Evolutionary conservation across 2,113 vertebrate species (phyloP).

Genomic region (Eudyptes chrysolophus): DNA sequence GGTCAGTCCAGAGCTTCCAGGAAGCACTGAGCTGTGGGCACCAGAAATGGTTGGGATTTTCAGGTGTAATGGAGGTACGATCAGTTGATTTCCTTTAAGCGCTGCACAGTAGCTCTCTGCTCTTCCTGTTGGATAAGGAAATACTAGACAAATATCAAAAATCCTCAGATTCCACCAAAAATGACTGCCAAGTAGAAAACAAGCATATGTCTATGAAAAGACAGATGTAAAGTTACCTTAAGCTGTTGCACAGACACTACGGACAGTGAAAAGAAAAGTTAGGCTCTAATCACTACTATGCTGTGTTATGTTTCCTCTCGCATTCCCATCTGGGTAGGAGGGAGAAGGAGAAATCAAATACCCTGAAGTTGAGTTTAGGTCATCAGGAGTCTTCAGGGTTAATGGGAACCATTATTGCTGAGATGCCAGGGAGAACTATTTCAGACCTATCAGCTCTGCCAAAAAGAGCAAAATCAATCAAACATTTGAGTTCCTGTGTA

Average conservation of each 20-base stretch:
- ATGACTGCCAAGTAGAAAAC: neutral
- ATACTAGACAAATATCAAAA: neutral
- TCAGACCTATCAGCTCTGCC: conserved; percentile 46
- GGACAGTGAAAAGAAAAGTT: neutral
- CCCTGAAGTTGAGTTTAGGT: conserved; percentile 45
- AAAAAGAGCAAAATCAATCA: conserved; percentile 71
- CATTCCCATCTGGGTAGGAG: neutral
- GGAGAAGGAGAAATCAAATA: neutral
- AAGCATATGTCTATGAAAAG: neutral
- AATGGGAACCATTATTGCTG: conserved; percentile 39
- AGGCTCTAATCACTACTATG: neutral
- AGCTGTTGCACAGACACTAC: neutral
- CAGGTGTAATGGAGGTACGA: neutral
- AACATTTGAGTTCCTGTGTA: conserved; percentile 61
- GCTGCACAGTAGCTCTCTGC: neutral
- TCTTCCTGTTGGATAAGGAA: neutral
- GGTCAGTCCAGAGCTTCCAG: neutral
- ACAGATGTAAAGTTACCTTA: neutral
- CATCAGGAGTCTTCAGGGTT: conserved; percentile 38
- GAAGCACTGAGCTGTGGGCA: neutral
- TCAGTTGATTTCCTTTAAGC: neutral
- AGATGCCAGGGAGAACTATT: conserved; percentile 67
- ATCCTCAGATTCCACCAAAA: neutral
- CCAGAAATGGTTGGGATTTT: neutral
- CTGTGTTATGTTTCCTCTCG: neutral